phyloP scores from a whole-genome alignment of 2,888 invertebrate genomes.

The Apodemia mormo region DNA sequence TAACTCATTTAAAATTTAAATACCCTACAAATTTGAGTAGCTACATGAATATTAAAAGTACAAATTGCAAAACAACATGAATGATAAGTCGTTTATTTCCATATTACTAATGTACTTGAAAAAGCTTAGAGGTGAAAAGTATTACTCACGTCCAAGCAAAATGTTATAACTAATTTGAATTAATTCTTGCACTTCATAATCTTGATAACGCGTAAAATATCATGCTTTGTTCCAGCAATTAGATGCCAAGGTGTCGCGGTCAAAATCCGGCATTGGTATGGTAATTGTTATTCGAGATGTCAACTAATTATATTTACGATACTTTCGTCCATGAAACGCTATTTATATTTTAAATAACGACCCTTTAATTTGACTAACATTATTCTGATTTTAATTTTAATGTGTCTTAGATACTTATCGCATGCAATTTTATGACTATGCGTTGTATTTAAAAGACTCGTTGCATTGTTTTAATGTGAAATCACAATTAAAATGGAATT shows the following conservation, averaged over 20 bases:
- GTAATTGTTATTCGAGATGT: constrained; percentile 2
- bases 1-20: background rate
- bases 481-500: background rate
- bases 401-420: constrained; percentile 1
- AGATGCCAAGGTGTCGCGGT: background rate
- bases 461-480: background rate
- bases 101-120: constrained; percentile 7
- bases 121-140: constrained; percentile 1
- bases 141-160: constrained; percentile 4
- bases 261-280: background rate
- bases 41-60: background rate
- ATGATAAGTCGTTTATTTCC: background rate
- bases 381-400: constrained; percentile 8
- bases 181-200: constrained; percentile 10
- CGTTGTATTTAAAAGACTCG: background rate
- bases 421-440: background rate
- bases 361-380: constrained; percentile 7
- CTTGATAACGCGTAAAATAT: constrained; percentile 9
- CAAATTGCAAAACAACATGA: background rate
- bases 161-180: constrained; percentile 5
- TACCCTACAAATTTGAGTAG: background rate
- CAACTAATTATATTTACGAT: constrained; percentile 9
- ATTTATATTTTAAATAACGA: background rate
- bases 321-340: background rate
- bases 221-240: constrained; percentile 6